Percentiles rank a stretch among this genome's conserved stretches.
Evolutionary conservation across 2,113 vertebrate genomes (phyloP).

Genomic region (Dryoscopus gambensis): DNA sequence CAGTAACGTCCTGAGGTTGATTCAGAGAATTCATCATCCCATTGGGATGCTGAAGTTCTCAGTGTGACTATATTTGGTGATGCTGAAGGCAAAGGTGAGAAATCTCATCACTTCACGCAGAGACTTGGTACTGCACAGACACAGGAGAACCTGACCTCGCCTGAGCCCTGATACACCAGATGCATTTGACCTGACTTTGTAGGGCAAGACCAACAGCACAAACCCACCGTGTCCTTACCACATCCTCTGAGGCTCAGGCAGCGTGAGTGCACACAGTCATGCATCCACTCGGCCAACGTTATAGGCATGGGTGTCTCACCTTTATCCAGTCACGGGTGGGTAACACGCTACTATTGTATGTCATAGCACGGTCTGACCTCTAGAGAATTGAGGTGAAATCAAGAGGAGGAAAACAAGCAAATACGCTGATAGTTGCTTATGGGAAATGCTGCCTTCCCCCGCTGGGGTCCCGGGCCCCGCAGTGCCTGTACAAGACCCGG

Average conservation of each 20-base stretch:
- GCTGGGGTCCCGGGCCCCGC: background rate
- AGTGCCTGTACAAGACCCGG: background rate
- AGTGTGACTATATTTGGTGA: slow-evolving; percentile 32
- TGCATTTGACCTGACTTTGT: background rate
- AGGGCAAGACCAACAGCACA: background rate
- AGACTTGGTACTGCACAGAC: background rate
- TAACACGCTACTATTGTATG: background rate
- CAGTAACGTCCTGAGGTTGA: slow-evolving; percentile 37
- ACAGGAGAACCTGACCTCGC: rapidly evolving
- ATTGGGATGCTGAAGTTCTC: background rate
- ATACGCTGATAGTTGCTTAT: no score
- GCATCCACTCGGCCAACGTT: rapidly evolving
- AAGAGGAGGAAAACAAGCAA: no score
- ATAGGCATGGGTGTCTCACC: rapidly evolving
- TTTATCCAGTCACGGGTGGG: rapidly evolving
- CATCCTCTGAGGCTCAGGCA: background rate
- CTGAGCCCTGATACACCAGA: background rate
- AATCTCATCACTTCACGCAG: background rate
- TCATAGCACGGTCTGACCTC: background rate
- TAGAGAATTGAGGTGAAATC: background rate
- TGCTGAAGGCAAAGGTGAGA: slow-evolving; percentile 13
- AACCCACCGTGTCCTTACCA: background rate
- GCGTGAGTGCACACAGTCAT: rapidly evolving
- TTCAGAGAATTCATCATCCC: slow-evolving; percentile 48
- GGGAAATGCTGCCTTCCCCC: background rate